Evolutionary conservation across 1,140 invertebrate species (phyloP).

Genomic region (Calliphora vicina): DNA sequence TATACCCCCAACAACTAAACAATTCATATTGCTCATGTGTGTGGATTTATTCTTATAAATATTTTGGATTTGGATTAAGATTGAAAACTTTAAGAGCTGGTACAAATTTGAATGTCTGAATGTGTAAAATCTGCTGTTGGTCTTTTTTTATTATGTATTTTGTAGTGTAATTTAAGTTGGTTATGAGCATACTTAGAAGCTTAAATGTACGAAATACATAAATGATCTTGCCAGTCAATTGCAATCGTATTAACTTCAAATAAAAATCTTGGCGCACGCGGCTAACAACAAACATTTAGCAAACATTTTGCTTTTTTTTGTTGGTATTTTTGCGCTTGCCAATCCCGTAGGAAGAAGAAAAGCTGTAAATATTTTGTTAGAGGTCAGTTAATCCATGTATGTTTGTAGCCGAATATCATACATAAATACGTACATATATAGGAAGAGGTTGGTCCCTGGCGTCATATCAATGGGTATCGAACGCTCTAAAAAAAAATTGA

Average conservation of each 20-base stretch:
- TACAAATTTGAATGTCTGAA: no score
- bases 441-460: constrained; percentile 17
- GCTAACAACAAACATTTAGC: constrained; percentile 26
- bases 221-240: constrained; percentile 6
- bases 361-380: constrained; percentile 18
- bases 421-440: background rate
- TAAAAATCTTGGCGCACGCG: constrained; percentile 27
- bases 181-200: no score
- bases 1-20: background rate
- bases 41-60: background rate
- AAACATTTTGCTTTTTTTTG: background rate
- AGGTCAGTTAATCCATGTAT: constrained; percentile 10
- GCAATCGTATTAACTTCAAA: constrained; percentile 27
- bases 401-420: background rate
- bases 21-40: background rate
- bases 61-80: background rate
- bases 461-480: constrained; percentile 28
- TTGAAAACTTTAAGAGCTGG: background rate
- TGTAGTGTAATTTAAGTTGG: no score
- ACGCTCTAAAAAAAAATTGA: constrained; percentile 24
- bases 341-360: constrained; percentile 25
- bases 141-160: no score
- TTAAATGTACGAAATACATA: no score
- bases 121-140: no score
- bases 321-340: constrained; percentile 1